phyloP scores from a whole-genome alignment of 2,113 vertebrate genomes.

The Charina bottae region DNA sequence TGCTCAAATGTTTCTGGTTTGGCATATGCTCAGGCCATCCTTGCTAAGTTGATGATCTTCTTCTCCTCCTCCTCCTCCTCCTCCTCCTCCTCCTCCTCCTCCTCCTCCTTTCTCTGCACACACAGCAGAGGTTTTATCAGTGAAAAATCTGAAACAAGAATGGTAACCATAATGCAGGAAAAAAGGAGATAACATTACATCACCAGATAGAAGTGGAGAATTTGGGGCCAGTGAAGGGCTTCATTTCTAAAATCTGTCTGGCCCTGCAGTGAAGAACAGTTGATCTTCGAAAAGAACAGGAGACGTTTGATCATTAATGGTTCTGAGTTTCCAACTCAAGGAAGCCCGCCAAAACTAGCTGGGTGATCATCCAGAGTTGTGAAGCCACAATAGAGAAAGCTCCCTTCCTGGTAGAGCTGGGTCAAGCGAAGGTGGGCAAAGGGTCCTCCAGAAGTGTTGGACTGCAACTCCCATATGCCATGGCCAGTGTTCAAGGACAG shows the following conservation, averaged over 20 bases:
- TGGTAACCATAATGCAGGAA: background rate
- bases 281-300: no score
- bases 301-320: no score
- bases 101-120: background rate
- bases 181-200: background rate
- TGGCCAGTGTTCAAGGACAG: background rate
- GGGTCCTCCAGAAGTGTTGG: background rate
- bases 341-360: no score
- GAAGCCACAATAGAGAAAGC: background rate
- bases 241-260: no score
- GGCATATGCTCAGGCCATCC: background rate
- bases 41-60: no score
- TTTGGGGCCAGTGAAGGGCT: no score
- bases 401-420: background rate
- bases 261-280: no score
- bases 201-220: background rate
- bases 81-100: no score
- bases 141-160: background rate
- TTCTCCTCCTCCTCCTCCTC: background rate
- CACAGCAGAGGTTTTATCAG: background rate
- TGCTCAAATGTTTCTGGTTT: background rate
- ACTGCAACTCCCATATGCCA: background rate
- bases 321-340: background rate
- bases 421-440: no score
- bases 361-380: background rate